Evolutionary conservation across 2,797 vertebrate genomes (phyloP).

Genomic region (Gallinago nigripennis): DNA sequence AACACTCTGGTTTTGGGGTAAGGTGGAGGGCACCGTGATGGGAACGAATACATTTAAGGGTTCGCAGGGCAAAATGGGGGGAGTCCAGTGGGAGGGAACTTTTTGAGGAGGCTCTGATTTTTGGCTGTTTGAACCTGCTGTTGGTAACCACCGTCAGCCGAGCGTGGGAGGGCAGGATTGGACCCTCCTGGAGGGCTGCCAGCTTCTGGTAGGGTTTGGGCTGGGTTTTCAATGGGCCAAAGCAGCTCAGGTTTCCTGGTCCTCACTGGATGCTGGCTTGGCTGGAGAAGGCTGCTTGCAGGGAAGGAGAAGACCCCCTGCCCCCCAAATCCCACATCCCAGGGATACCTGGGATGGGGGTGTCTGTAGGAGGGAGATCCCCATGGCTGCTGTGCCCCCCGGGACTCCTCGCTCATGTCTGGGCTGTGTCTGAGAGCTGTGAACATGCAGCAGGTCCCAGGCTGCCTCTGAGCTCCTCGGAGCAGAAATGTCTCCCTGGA

Average conservation of each 20-base stretch:
- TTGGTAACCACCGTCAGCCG: neutral
- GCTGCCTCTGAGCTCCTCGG: neutral
- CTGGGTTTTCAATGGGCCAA: neutral
- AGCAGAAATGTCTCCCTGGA: neutral
- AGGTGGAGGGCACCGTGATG: accelerated
- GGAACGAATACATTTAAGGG: neutral
- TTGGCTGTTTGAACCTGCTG: neutral
- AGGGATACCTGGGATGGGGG: accelerated
- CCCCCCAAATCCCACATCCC: neutral
- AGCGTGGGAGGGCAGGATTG: neutral
- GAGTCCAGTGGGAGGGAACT: accelerated
- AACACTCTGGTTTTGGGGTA: accelerated
- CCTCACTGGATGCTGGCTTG: neutral
- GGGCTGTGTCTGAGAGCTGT: neutral
- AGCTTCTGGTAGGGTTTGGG: neutral
- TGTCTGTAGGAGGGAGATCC: neutral
- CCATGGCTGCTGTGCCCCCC: accelerated
- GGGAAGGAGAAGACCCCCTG: neutral
- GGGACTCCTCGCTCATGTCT: accelerated
- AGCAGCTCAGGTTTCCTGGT: neutral
- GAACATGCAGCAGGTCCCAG: neutral
- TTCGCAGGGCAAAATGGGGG: neutral
- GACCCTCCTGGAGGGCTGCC: neutral
- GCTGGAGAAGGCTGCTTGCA: neutral
- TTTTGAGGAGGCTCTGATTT: neutral